A percentile compares a stretch with the other conserved stretches of the same genome.
phyloP scores from a whole-genome alignment of 2,888 invertebrate species.

The Blera fallax region DNA sequence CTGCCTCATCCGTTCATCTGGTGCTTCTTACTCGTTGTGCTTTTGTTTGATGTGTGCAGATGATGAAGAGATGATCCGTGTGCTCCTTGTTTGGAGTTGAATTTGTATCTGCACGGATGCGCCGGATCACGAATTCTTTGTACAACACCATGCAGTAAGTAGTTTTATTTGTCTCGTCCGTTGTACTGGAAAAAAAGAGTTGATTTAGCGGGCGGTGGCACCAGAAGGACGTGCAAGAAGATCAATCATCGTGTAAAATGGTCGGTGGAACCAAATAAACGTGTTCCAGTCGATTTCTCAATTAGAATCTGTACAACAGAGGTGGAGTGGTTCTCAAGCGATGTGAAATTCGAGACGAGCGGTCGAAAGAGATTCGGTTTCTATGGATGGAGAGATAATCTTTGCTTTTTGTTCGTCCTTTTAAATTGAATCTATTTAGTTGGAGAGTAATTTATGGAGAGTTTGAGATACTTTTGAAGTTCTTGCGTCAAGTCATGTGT shows the following conservation, averaged over 20 bases:
- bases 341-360: constrained; percentile 47
- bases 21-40: not conserved
- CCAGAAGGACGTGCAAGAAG: constrained; percentile 33
- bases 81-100: constrained; percentile 28
- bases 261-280: constrained; percentile 69
- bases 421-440: not conserved
- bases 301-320: constrained; percentile 55
- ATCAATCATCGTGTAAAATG: constrained; percentile 72
- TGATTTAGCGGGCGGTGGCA: not conserved
- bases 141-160: constrained; percentile 71
- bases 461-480: no score
- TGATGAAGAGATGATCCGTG: constrained; percentile 68
- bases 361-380: constrained; percentile 23
- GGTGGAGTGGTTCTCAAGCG: constrained; percentile 2
- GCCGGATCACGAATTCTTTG: constrained; percentile 74
- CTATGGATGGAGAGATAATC: not conserved
- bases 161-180: not conserved
- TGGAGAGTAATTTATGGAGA: not conserved
- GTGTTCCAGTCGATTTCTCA: constrained; percentile 70
- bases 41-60: constrained; percentile 14
- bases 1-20: constrained; percentile 11
- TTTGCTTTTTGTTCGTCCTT: not conserved
- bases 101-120: constrained; percentile 65
- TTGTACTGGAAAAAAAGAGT: not conserved
- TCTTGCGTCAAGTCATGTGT: no score